phyloP scores from a whole-genome alignment of 2,797 vertebrate genomes.

The Enteromius mattozi region DNA sequence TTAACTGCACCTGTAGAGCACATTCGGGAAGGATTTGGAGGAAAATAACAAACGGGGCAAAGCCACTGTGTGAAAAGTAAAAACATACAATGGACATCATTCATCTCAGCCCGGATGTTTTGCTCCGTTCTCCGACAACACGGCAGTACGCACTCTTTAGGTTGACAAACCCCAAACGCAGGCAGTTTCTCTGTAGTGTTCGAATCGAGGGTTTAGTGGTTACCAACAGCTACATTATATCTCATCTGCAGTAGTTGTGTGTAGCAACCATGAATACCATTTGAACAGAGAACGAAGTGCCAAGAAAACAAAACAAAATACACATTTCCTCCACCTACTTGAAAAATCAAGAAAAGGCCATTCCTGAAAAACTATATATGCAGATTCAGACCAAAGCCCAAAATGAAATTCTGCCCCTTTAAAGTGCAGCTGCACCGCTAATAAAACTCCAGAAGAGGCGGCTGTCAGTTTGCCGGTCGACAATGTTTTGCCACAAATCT shows the following conservation, averaged over 20 bases:
- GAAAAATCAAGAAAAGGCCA: conserved; percentile 56
- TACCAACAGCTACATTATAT: conserved; percentile 45
- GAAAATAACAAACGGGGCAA: conserved; percentile 15
- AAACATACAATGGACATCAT: conserved; percentile 21
- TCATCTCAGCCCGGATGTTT: not conserved
- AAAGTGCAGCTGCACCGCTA: conserved; percentile 51
- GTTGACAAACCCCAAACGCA: conserved; percentile 56
- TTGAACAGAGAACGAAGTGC: conserved; percentile 32
- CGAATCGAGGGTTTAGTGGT: conserved; percentile 64
- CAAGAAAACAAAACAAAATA: not conserved
- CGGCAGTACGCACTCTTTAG: not conserved
- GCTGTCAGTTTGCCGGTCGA: conserved; percentile 53
- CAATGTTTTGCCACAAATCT: conserved; percentile 59
- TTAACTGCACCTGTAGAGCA: not conserved
- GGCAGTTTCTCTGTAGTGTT: conserved; percentile 70
- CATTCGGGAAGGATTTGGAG: not conserved
- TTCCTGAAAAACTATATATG: conserved; percentile 53
- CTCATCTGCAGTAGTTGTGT: conserved; percentile 19
- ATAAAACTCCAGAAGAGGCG: conserved; percentile 56
- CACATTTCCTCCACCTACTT: conserved; percentile 24
- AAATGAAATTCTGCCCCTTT: conserved; percentile 45
- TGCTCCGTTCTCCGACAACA: not conserved
- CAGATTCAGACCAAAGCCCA: conserved; percentile 54
- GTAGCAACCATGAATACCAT: conserved; percentile 14
- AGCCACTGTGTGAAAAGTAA: conserved; percentile 6